Percentiles rank a stretch among this genome's conserved stretches.
Evolutionary conservation across 2,113 vertebrate species (phyloP).

Genomic region (Corythoichthys intestinalis): DNA sequence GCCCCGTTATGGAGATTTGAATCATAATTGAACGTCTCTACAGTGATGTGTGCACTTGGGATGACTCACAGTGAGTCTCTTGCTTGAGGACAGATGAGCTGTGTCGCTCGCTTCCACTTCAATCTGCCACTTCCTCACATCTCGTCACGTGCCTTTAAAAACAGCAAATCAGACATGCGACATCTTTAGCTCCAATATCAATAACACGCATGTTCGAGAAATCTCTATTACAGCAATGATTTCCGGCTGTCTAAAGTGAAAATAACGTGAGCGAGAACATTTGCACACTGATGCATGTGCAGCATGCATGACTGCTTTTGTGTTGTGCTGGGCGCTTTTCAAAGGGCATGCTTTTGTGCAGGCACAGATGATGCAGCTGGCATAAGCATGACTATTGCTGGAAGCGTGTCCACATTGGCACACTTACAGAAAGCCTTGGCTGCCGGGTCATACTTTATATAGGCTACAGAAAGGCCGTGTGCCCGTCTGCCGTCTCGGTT

Average conservation of each 20-base stretch:
- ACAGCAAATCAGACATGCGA: neutral
- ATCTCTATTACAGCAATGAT: constrained; percentile 9
- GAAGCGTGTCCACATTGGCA: constrained; percentile 67
- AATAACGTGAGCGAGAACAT: constrained; percentile 52
- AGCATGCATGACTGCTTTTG: constrained; percentile 60
- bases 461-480: constrained; percentile 55
- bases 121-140: constrained; percentile 31
- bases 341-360: constrained; percentile 69
- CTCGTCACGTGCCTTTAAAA: constrained; percentile 39
- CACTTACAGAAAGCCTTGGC: constrained; percentile 65
- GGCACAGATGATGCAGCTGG: constrained; percentile 71
- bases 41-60: constrained; percentile 57
- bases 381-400: constrained; percentile 65
- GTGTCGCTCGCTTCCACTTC: constrained; percentile 55
- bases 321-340: constrained; percentile 63
- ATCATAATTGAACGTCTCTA: constrained; percentile 69
- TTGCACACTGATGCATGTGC: constrained; percentile 62
- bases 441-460: constrained; percentile 66
- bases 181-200: neutral
- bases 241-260: constrained; percentile 28
- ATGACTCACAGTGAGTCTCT: constrained; percentile 61
- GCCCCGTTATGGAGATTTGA: constrained; percentile 69
- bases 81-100: constrained; percentile 63
- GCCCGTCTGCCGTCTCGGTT: constrained; percentile 62
- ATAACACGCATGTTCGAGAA: neutral